A percentile compares a stretch with the other conserved stretches of the same genome.
Evolutionary conservation across 2,797 vertebrate species (phyloP).

Genomic region (Acanthurus tractus): DNA sequence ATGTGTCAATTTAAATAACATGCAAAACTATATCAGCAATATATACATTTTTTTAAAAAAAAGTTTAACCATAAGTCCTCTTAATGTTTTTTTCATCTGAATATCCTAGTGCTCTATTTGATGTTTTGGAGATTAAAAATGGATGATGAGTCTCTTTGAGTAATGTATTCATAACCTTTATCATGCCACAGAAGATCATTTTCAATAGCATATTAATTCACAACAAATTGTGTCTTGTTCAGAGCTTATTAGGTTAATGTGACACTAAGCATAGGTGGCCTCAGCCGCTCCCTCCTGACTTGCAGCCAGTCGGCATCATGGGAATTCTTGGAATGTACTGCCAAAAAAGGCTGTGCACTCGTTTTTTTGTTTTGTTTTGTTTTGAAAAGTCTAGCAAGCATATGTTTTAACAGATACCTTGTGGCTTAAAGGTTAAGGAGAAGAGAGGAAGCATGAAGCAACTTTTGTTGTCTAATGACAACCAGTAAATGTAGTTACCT

Average conservation of each 20-base stretch:
- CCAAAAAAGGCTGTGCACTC: background rate
- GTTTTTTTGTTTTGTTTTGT: background rate
- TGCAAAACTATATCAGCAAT: background rate
- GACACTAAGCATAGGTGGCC: background rate
- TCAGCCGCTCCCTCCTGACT: background rate
- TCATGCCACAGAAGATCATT: background rate
- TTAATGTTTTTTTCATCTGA: background rate
- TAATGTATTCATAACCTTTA: background rate
- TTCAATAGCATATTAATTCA: background rate
- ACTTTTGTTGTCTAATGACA: background rate
- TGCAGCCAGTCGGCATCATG: background rate
- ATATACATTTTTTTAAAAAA: background rate
- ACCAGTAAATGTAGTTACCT: background rate
- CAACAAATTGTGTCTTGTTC: too few relatives aligned
- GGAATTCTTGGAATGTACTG: background rate
- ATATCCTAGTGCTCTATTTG: background rate
- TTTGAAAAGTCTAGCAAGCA: background rate
- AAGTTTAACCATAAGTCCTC: background rate
- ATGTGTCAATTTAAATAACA: background rate
- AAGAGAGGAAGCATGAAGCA: background rate
- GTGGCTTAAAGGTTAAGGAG: background rate
- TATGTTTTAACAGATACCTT: background rate
- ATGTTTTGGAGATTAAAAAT: too few relatives aligned
- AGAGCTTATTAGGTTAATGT: background rate
- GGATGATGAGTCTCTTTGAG: background rate